Evolutionary conservation across 2,113 vertebrate genomes (phyloP).

Genomic region (Coptodon rendalli): DNA sequence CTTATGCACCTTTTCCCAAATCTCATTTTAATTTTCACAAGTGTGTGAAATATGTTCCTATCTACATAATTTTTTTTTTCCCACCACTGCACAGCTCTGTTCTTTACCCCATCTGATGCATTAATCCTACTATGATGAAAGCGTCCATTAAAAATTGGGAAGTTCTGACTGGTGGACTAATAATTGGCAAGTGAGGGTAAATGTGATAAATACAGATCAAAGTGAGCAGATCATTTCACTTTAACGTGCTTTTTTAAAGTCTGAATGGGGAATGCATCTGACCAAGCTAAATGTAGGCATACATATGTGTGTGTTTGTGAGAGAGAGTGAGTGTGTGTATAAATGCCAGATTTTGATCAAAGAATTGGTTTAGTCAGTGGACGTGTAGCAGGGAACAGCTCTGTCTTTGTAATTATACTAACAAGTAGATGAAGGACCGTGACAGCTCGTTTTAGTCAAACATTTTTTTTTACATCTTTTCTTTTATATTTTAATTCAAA

Average conservation of each 20-base stretch:
- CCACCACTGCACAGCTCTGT: too few relatives aligned
- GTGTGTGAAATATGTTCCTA: background rate
- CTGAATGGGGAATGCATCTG: slow-evolving; percentile 11
- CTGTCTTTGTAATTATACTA: slow-evolving; percentile 7
- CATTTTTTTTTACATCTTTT: background rate
- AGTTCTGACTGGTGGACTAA: background rate
- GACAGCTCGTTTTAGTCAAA: background rate
- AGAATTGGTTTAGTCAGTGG: slow-evolving; percentile 14
- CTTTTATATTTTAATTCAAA: background rate
- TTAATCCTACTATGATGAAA: background rate
- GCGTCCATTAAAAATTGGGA: background rate
- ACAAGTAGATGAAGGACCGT: background rate
- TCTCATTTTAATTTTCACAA: background rate
- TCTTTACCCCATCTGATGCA: background rate
- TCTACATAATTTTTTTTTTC: background rate
- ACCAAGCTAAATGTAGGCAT: slow-evolving; percentile 12
- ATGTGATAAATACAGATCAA: slow-evolving; percentile 10
- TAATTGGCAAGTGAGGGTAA: background rate
- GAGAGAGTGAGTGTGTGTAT: background rate
- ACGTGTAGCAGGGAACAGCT: background rate
- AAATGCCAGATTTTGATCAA: slow-evolving; percentile 5
- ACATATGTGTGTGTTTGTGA: background rate
- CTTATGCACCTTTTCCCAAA: background rate
- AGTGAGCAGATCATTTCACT: slow-evolving; percentile 2
- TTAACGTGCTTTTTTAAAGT: background rate